A percentile compares a stretch with the other conserved stretches of the same genome.
phyloP scores from a whole-genome alignment of 2,797 vertebrate genomes.

The Pagetopsis macropterus region DNA sequence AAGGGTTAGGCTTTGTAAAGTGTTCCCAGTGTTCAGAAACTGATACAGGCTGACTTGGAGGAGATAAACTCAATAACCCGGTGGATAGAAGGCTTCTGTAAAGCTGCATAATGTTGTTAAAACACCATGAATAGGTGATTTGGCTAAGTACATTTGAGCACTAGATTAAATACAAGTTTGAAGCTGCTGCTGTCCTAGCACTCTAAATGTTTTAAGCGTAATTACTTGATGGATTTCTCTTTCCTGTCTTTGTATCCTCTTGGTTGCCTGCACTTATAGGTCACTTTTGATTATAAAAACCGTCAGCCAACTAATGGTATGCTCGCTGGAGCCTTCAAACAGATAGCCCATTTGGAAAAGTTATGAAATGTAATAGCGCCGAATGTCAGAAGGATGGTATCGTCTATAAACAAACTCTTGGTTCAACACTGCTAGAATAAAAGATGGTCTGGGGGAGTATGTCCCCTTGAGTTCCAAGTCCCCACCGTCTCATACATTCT shows the following conservation, averaged over 20 bases:
- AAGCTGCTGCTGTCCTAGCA: no score
- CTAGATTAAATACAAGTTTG: slow-evolving; percentile 49
- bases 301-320: slow-evolving; percentile 4
- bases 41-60: slow-evolving; percentile 20
- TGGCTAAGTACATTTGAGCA: slow-evolving; percentile 50
- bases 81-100: slow-evolving; percentile 34
- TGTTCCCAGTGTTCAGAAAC: slow-evolving; percentile 37
- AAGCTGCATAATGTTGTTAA: slow-evolving; percentile 55
- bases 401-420: slow-evolving; percentile 69
- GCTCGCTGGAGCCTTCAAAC: slow-evolving; percentile 40
- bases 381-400: slow-evolving; percentile 57
- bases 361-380: slow-evolving; percentile 40
- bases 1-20: slow-evolving; percentile 39
- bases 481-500: slow-evolving; percentile 39
- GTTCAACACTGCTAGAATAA: slow-evolving; percentile 51
- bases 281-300: no score
- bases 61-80: slow-evolving; percentile 45
- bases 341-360: slow-evolving; percentile 56
- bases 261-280: no score
- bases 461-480: slow-evolving; percentile 17
- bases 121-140: slow-evolving; percentile 50
- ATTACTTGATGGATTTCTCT: no score
- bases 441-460: slow-evolving; percentile 57
- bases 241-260: no score
- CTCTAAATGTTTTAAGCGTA: no score